Conservation (phyloP, 2,113 vertebrate genomes). For the Melierax canorus region DNA sequence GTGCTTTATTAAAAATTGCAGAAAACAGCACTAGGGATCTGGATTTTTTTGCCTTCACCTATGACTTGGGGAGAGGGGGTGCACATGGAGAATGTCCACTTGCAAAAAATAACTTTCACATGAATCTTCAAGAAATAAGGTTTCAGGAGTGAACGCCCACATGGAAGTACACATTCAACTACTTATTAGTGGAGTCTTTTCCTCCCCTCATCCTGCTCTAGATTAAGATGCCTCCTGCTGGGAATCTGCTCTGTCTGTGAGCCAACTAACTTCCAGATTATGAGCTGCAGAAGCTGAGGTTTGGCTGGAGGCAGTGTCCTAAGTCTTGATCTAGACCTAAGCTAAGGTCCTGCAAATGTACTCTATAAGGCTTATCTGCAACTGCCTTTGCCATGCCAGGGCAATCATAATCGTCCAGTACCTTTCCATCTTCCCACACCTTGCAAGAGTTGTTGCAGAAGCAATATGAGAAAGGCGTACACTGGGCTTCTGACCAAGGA, state of each 20-base stretch:
- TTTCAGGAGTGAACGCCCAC: neutral
- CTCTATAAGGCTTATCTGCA: neutral
- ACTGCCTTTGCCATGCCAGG: neutral
- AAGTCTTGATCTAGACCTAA: neutral
- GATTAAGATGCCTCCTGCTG: neutral
- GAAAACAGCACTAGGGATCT: neutral
- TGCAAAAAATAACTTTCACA: neutral
- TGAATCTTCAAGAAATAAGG: neutral
- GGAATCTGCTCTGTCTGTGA: neutral
- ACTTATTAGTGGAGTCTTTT: neutral
- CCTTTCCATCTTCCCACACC: neutral
- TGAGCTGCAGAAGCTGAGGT: neutral
- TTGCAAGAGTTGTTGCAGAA: neutral
- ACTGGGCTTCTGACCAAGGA: neutral
- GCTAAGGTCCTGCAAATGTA: neutral
- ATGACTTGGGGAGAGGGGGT: neutral
- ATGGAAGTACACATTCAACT: neutral
- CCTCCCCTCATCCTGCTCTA: neutral
- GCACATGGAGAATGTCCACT: neutral
- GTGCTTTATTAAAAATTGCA: neutral
- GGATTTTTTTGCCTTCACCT: neutral
- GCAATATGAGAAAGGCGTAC: neutral
- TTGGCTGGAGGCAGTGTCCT: neutral
- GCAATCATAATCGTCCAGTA: fast-evolving
- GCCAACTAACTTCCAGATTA: neutral